phyloP scores from a whole-genome alignment of 1,140 invertebrate species.

The Cydia pomonella region DNA sequence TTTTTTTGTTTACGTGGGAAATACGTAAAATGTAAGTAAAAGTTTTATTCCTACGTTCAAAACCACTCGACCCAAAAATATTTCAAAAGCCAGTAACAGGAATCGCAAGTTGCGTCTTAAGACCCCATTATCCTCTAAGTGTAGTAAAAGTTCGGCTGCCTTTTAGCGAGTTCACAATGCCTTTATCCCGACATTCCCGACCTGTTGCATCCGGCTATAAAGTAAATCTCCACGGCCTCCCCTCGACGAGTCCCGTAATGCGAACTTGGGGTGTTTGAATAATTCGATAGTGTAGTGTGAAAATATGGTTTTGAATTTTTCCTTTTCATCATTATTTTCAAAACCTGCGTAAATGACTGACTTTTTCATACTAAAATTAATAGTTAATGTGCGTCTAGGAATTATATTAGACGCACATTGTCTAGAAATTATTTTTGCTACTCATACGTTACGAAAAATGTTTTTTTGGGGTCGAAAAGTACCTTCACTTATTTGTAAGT shows the following conservation, averaged over 20 bases:
- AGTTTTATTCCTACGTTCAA: neutral
- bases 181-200: conserved; percentile 58
- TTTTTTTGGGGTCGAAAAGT: too few relatives aligned
- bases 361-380: neutral
- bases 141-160: conserved; percentile 39
- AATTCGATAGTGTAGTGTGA: neutral
- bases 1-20: too few relatives aligned
- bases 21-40: too few relatives aligned
- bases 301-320: conserved; percentile 7
- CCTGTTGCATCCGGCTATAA: conserved; percentile 75
- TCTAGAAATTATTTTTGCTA: too few relatives aligned
- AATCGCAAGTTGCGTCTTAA: conserved; percentile 19
- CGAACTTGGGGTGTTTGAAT: conserved; percentile 23
- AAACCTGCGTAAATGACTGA: neutral
- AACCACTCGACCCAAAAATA: conserved; percentile 1
- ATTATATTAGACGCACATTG: too few relatives aligned
- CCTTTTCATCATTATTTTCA: neutral
- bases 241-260: conserved; percentile 25
- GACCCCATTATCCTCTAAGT: conserved; percentile 25
- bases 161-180: conserved; percentile 51
- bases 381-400: too few relatives aligned
- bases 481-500: too few relatives aligned
- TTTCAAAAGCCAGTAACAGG: neutral
- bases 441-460: too few relatives aligned
- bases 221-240: conserved; percentile 59